These are phyloP conservation scores for Atherinosoma microstoma DNA, from an alignment of 2,797 vertebrate genomes.

Conservation along the genomic window DNA sequence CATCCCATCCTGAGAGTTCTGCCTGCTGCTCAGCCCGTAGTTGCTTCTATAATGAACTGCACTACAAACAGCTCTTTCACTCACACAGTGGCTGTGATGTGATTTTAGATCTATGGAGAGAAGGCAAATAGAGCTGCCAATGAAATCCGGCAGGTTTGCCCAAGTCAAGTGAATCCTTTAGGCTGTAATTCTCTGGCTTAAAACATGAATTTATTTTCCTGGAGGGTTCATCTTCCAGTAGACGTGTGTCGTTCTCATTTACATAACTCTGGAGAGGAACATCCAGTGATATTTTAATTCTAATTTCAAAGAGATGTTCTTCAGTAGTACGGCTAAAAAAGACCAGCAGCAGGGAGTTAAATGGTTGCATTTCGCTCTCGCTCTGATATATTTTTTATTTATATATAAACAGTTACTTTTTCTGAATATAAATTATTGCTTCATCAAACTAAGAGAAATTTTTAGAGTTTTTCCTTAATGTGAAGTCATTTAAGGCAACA, in stretches of 20 bases:
- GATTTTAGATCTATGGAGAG: conserved; percentile 54
- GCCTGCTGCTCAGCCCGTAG: conserved; percentile 20
- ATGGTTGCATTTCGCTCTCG: neutral
- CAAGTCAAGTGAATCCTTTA: conserved; percentile 56
- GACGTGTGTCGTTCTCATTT: conserved; percentile 43
- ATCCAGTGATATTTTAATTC: conserved; percentile 31
- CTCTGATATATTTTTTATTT: neutral
- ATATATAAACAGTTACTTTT: neutral
- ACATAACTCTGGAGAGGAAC: conserved; percentile 41
- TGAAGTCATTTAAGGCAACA: no score
- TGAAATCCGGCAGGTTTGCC: conserved; percentile 47
- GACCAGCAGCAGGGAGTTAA: neutral
- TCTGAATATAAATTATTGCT: neutral
- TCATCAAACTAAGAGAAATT: no score
- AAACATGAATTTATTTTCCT: conserved; percentile 44
- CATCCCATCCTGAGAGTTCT: conserved; percentile 7
- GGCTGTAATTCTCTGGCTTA: conserved; percentile 44
- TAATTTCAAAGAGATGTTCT: conserved; percentile 34
- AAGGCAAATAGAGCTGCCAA: conserved; percentile 46
- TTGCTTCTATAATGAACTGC: conserved; percentile 36
- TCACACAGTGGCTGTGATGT: conserved; percentile 38
- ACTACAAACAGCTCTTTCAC: conserved; percentile 18
- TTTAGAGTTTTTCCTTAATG: no score
- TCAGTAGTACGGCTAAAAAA: neutral
- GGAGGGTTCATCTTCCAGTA: conserved; percentile 41